Evolutionary conservation across 2,797 vertebrate species (phyloP).

Genomic region (Tympanoctomys barrerae): DNA sequence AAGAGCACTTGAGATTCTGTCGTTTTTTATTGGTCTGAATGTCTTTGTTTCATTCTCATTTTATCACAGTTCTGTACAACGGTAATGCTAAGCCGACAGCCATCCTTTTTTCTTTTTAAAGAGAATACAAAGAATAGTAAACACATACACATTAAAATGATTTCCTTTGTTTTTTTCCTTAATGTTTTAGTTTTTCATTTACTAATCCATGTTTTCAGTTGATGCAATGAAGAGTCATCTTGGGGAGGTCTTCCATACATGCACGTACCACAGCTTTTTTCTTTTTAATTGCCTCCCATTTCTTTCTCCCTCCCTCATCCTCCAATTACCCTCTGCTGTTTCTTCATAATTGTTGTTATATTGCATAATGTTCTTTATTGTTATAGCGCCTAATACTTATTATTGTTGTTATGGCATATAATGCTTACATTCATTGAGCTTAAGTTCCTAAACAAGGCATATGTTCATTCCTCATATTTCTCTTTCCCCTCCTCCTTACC

Average conservation of each 20-base stretch:
- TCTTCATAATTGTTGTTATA: not conserved
- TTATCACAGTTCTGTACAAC: not conserved
- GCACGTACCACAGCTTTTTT: not conserved
- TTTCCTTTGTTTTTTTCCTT: not conserved
- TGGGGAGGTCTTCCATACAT: not conserved
- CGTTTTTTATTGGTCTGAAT: not conserved
- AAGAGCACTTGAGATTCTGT: not conserved
- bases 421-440: not conserved
- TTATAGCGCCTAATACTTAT: not conserved
- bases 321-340: not conserved
- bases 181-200: not conserved
- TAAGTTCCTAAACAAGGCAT: not conserved
- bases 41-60: slow-evolving; percentile 7
- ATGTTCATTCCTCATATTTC: not conserved
- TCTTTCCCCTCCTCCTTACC: not conserved
- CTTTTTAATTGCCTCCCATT: not conserved
- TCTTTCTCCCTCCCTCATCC: too few relatives aligned
- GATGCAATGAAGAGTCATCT: not conserved
- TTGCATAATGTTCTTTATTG: not conserved
- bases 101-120: not conserved
- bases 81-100: not conserved
- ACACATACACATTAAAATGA: too few relatives aligned
- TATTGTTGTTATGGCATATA: not conserved
- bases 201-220: not conserved
- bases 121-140: too few relatives aligned